Percentiles rank a stretch among this genome's conserved stretches.
Evolutionary conservation across 2,113 vertebrate species (phyloP).

Genomic region (Neopipo cinnamomea): DNA sequence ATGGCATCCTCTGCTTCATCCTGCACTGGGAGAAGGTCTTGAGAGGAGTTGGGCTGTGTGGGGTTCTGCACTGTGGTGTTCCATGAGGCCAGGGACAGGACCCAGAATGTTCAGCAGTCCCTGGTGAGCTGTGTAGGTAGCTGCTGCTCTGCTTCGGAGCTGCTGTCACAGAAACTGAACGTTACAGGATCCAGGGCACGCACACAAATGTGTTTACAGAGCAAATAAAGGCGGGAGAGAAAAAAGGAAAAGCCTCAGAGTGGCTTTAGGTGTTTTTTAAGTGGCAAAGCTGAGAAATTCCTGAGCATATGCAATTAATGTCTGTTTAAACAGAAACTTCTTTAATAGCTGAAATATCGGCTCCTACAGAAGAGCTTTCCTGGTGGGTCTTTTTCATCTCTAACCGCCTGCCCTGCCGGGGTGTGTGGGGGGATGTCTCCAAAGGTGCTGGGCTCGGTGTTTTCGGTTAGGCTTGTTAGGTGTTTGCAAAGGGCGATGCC

Average conservation of each 20-base stretch:
- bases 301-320: background rate
- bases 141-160: background rate
- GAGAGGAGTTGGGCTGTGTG: background rate
- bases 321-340: constrained; percentile 55
- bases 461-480: background rate
- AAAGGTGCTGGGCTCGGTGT: background rate
- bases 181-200: background rate
- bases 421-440: background rate
- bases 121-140: background rate
- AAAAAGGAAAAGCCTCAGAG: constrained; percentile 40
- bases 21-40: background rate
- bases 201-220: constrained; percentile 22
- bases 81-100: background rate
- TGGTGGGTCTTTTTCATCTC: constrained; percentile 11
- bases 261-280: constrained; percentile 37
- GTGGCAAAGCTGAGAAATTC: constrained; percentile 35
- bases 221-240: constrained; percentile 20
- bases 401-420: background rate
- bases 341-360: constrained; percentile 12
- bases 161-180: background rate
- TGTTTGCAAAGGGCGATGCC: constrained; percentile 31
- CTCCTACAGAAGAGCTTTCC: background rate
- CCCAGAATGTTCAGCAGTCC: background rate
- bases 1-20: background rate
- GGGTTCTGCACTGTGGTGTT: background rate